Percentiles rank a stretch among this genome's conserved stretches.
These are phyloP conservation scores for Oncorhynchus gorbuscha DNA, from an alignment of 2,113 vertebrate species.

Conservation along the genomic window DNA sequence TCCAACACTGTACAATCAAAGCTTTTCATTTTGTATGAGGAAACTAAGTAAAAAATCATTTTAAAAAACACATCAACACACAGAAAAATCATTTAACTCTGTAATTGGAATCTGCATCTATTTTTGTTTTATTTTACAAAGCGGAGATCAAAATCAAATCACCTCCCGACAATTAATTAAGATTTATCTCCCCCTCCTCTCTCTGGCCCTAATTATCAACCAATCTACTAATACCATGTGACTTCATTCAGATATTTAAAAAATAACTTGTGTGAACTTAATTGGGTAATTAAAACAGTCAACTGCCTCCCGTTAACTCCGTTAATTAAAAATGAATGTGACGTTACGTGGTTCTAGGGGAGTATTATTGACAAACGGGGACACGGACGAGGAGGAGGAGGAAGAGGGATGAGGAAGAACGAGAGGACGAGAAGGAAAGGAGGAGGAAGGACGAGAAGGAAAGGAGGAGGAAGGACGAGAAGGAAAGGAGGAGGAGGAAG, in stretches of 20 bases:
- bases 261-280: slow-evolving; percentile 99
- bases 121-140: slow-evolving; percentile 69
- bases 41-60: slow-evolving; percentile 80
- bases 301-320: slow-evolving; percentile 99
- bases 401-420: slow-evolving; percentile 63
- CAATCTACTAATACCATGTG: slow-evolving; percentile 99
- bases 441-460: too few species aligned
- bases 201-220: slow-evolving; percentile 95
- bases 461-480: too few species aligned
- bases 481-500: slow-evolving; percentile 72
- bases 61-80: slow-evolving; percentile 92
- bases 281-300: slow-evolving; percentile 99
- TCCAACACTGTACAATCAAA: slow-evolving; percentile 79
- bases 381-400: neutral
- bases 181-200: slow-evolving; percentile 85
- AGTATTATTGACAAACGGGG: slow-evolving; percentile 74
- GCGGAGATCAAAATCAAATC: slow-evolving; percentile 79
- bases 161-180: slow-evolving; percentile 99
- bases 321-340: slow-evolving; percentile 99
- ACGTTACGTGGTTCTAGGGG: slow-evolving; percentile 98
- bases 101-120: slow-evolving; percentile 96
- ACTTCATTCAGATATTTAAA: slow-evolving; percentile 99
- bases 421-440: slow-evolving; percentile 77
- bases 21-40: slow-evolving; percentile 77
- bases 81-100: slow-evolving; percentile 83